phyloP scores from a whole-genome alignment of 1,140 invertebrate species.

The Drosophila malerkotliana region DNA sequence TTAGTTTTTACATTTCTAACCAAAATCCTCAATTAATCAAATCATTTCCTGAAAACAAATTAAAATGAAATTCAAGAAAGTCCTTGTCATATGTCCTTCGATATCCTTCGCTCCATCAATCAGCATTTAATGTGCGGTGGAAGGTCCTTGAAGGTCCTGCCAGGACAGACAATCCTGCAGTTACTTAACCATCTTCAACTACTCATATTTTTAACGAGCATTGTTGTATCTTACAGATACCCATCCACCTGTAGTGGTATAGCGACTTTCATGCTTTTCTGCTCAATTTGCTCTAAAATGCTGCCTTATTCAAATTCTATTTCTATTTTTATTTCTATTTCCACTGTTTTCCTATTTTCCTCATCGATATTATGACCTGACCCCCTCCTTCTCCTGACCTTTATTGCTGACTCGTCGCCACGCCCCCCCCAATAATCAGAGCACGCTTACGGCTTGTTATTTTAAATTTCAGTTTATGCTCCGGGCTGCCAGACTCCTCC shows the following conservation, averaged over 20 bases:
- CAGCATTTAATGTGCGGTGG: too few relatives aligned
- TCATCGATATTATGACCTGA: slow-evolving; percentile 1
- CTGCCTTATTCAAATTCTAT: slow-evolving; percentile 4
- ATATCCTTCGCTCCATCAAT: too few relatives aligned
- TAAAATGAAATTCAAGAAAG: too few relatives aligned
- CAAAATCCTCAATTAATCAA: too few relatives aligned
- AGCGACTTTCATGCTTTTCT: slow-evolving; percentile 36
- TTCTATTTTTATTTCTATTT: slow-evolving; percentile 14
- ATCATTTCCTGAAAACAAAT: too few relatives aligned
- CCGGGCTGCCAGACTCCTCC: too few relatives aligned
- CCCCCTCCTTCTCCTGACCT: background rate
- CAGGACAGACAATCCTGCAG: background rate
- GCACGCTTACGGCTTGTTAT: slow-evolving; percentile 69
- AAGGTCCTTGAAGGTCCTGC: background rate
- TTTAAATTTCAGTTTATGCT: slow-evolving; percentile 63
- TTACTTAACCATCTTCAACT: slow-evolving; percentile 23
- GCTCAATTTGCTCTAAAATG: slow-evolving; percentile 63
- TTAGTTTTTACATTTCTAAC: background rate
- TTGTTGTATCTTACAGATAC: slow-evolving; percentile 22
- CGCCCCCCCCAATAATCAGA: slow-evolving; percentile 52
- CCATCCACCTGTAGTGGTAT: slow-evolving; percentile 1
- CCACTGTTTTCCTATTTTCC: slow-evolving; percentile 5
- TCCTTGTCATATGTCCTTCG: background rate
- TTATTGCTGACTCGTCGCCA: background rate
- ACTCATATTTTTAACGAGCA: slow-evolving; percentile 56